These are phyloP conservation scores for Sphinx pinastri DNA, from an alignment of 2,888 invertebrate species.

Conservation along the genomic window DNA sequence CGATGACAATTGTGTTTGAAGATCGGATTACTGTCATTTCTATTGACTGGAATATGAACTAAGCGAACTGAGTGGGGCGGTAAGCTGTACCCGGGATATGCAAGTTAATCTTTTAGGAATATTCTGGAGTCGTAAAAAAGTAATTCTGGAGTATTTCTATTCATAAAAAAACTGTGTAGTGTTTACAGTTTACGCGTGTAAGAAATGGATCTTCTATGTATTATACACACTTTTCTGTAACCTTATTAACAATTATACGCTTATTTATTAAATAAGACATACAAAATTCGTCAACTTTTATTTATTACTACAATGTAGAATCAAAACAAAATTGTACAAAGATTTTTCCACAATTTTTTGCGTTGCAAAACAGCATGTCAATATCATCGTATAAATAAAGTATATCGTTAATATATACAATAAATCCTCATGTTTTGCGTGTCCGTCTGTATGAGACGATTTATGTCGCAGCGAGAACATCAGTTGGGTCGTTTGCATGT, in stretches of 20 bases:
- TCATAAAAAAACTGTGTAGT: too few species aligned
- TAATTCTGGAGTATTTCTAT: too few species aligned
- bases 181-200: too few species aligned
- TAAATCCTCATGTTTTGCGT: slow-evolving; percentile 54
- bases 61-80: background rate
- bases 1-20: background rate
- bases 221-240: too few species aligned
- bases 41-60: slow-evolving; percentile 7
- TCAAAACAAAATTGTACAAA: background rate
- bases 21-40: slow-evolving; percentile 20
- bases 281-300: too few species aligned
- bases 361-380: slow-evolving; percentile 12
- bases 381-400: slow-evolving; percentile 49
- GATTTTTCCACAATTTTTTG: background rate
- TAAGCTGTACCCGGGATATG: background rate
- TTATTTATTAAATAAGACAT: too few species aligned
- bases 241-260: too few species aligned
- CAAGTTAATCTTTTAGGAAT: too few species aligned
- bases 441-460: slow-evolving; percentile 37
- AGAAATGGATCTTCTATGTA: too few species aligned
- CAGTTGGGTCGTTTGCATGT: slow-evolving; percentile 25
- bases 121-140: too few species aligned
- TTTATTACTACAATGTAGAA: background rate
- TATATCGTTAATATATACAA: slow-evolving; percentile 67
- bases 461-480: slow-evolving; percentile 28